Base-by-base conservation (phyloP, 2,888 invertebrate species). In the Thymelicus lineola region DNA sequence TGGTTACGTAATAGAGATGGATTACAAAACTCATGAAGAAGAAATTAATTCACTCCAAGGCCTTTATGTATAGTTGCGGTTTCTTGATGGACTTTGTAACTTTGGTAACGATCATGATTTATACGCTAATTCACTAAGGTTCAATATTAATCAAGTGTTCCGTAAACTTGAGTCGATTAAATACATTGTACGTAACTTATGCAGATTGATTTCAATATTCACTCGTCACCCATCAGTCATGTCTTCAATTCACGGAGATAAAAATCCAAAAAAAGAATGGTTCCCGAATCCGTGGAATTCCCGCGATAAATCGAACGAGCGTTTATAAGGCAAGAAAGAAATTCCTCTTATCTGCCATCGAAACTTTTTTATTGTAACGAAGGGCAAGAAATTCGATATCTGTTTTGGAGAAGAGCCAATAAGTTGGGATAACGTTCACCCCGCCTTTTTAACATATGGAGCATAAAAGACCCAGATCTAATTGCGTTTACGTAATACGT, bases 391-490 rank as follows among this genome's bases (percentile, higher is more conserved):
- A 74, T 76, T 75, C 71, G 73, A 74, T 77, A 76, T 78, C 76
- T 74, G 73, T 71, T 74, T 76, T 80, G 79, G 78, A 77, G 66
- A 59, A 73, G 55, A 72, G 79, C 79, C 79, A 80, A 81, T 76
- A 75, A 64, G 35, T 59, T 15, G 46, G 70, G 64, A 64, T 69
- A 58, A 63, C 57, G 48, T 69, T 53, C 17, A 28, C 48, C 53
- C 48, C 17, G 59, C 42, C 70, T 63, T 69, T 69, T 69, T 69
- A 68, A 62, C 68, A 68, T 62, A 68, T 57, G 68, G 68, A 48
- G 55, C 45, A 55, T 42, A 59, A 60, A 42, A 38, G 48, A 15
- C 58, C 35, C 28, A 9, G 45, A 46, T 63, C 69, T 69, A 69
- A 69, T 69, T 69, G 70, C 48, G 64, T 64, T 70, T 64, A 36